Percentiles rank a stretch among this genome's conserved stretches.
Evolutionary conservation across 2,888 invertebrate genomes (phyloP).

Genomic region (Phortica magna): DNA sequence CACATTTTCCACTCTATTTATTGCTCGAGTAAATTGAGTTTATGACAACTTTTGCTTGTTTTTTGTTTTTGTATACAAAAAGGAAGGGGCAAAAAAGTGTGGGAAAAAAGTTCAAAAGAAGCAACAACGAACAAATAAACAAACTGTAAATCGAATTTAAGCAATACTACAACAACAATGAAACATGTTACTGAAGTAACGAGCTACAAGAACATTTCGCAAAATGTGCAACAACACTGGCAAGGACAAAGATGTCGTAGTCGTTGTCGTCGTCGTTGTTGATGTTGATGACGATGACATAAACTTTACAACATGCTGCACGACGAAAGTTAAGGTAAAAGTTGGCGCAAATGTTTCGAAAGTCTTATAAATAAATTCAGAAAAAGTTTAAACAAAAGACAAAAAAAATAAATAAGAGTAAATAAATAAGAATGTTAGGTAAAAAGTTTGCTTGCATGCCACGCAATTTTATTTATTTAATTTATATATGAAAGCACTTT

Average conservation of each 20-base stretch:
- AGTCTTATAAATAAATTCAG: neutral
- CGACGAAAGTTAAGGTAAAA: constrained; percentile 21
- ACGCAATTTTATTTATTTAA: constrained; percentile 8
- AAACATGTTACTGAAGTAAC: constrained; percentile 27
- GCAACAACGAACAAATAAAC: constrained; percentile 35
- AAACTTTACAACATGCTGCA: constrained; percentile 43
- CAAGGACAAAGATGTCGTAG: constrained; percentile 8
- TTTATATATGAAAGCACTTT: neutral
- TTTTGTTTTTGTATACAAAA: constrained; percentile 42
- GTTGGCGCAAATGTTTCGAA: neutral
- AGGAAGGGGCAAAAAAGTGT: constrained; percentile 30
- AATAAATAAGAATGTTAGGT: neutral
- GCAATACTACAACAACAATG: constrained; percentile 46
- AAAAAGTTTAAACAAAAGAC: neutral
- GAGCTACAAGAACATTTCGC: constrained; percentile 17
- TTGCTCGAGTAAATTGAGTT: constrained; percentile 60
- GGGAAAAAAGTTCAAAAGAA: constrained; percentile 33
- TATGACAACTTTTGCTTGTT: constrained; percentile 56
- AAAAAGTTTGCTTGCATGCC: neutral
- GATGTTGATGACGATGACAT: constrained; percentile 5
- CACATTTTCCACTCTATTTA: constrained; percentile 64
- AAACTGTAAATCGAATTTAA: constrained; percentile 54
- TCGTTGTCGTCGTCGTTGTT: constrained; percentile 3
- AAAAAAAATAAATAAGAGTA: neutral
- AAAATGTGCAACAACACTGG: constrained; percentile 3